These are phyloP conservation scores for Solea senegalensis DNA, from an alignment of 2,113 vertebrate species.

Conservation along the genomic window DNA sequence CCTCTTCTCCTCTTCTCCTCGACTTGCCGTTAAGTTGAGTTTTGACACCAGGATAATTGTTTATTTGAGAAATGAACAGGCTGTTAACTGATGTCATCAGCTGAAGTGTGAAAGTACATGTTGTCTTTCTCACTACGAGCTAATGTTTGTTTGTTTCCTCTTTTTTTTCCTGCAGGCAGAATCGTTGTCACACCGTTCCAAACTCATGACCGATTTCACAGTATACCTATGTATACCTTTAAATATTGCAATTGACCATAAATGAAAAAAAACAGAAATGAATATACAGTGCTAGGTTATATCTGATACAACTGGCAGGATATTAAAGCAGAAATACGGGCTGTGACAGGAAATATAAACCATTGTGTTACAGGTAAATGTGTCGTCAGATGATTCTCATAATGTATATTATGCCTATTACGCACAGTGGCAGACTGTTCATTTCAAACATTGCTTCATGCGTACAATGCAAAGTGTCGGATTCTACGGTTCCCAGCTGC, in stretches of 20 bases:
- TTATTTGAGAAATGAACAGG: constrained; percentile 3
- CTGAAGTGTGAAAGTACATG: background rate
- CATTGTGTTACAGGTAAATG: too few species aligned
- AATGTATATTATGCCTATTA: background rate
- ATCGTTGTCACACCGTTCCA: background rate
- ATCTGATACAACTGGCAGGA: too few species aligned
- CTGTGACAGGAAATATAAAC: too few species aligned
- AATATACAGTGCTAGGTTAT: too few species aligned
- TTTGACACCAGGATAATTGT: background rate
- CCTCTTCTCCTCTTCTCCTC: constrained; percentile 5
- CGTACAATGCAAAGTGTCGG: background rate
- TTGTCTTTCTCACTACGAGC: background rate
- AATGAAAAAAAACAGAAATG: too few species aligned
- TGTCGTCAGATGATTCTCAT: background rate
- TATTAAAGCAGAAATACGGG: too few species aligned
- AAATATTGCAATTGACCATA: too few species aligned
- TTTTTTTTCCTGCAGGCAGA: background rate
- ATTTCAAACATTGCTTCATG: background rate
- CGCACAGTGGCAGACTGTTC: too few species aligned
- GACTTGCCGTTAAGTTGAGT: background rate
- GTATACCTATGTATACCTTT: too few species aligned
- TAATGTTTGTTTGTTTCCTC: too few species aligned
- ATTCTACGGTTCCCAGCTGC: background rate
- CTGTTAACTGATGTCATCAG: constrained; percentile 4
- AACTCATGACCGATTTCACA: too few species aligned